Evolutionary conservation across 2,888 invertebrate genomes (phyloP).

Genomic region (Tetramorium bicarinatum): DNA sequence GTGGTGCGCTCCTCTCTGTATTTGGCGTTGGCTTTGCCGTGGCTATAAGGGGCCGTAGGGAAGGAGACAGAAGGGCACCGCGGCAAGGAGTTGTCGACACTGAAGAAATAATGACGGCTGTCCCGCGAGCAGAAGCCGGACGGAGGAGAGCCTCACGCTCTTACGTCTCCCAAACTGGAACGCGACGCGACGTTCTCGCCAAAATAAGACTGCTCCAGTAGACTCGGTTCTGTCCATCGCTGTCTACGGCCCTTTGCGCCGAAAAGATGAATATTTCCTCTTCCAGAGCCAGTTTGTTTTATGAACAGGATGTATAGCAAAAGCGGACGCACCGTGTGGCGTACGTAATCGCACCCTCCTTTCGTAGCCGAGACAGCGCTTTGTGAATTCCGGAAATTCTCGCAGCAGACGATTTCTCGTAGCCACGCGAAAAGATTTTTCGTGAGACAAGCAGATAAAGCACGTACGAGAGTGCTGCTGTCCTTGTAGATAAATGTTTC

Average conservation of each 20-base stretch:
- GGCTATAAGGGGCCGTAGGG: constrained; percentile 74
- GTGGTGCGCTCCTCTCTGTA: constrained; percentile 73
- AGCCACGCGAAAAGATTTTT: constrained; percentile 30
- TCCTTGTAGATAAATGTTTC: constrained; percentile 33
- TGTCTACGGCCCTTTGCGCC: constrained; percentile 76
- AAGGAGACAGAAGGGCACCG: constrained; percentile 72
- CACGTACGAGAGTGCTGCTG: constrained; percentile 47
- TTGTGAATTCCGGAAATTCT: constrained; percentile 32
- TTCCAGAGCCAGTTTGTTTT: constrained; percentile 66
- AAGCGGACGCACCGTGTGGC: constrained; percentile 36
- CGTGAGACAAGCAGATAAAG: constrained; percentile 37
- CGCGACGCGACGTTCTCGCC: constrained; percentile 76
- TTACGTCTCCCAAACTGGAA: constrained; percentile 61
- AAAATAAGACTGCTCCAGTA: constrained; percentile 81
- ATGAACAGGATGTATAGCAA: constrained; percentile 65
- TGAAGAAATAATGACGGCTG: constrained; percentile 82
- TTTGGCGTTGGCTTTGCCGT: constrained; percentile 79
- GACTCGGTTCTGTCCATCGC: constrained; percentile 75
- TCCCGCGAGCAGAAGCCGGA: constrained; percentile 63
- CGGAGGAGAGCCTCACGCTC: constrained; percentile 54
- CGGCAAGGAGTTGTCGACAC: constrained; percentile 81
- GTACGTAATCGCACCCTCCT: background rate
- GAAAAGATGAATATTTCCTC: constrained; percentile 77
- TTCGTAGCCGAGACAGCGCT: background rate
- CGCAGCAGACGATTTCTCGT: constrained; percentile 23